A percentile compares a stretch with the other conserved stretches of the same genome.
These are phyloP conservation scores for Semnopithecus entellus DNA, from an alignment of 2,113 vertebrate species.

Conservation along the genomic window DNA sequence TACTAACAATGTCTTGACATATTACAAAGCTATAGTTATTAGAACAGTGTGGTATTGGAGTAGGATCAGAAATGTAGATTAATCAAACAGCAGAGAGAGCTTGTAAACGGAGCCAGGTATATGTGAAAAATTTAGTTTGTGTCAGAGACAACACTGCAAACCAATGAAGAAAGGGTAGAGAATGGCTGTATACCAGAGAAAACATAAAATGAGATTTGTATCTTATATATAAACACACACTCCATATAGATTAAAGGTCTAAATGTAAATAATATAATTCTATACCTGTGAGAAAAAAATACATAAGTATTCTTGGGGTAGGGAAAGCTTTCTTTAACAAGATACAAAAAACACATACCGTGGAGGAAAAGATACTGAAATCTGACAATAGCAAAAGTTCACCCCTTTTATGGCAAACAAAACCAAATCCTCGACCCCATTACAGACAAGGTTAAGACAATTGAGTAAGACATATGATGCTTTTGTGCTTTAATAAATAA, in stretches of 20 bases:
- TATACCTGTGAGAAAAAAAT: neutral
- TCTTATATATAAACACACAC: neutral
- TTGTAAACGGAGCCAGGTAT: neutral
- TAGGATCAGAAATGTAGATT: neutral
- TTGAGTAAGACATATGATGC: neutral
- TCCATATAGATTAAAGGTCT: neutral
- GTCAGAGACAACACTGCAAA: slow-evolving; percentile 5
- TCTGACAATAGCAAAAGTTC: slow-evolving; percentile 28
- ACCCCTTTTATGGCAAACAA: neutral
- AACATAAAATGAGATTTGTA: neutral
- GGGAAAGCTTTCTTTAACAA: slow-evolving; percentile 2
- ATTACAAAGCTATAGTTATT: slow-evolving; percentile 44
- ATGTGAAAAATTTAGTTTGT: neutral
- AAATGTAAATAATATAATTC: slow-evolving; percentile 31
- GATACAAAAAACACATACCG: neutral
- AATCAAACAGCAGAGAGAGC: neutral
- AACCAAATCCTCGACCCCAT: neutral
- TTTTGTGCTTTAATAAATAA: slow-evolving; percentile 14
- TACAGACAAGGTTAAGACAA: slow-evolving; percentile 25
- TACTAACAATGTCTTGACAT: neutral
- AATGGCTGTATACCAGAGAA: neutral
- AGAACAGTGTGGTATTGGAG: neutral
- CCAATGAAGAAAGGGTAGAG: neutral
- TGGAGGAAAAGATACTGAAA: neutral
- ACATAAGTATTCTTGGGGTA: neutral